Conservation (phyloP, 2,113 vertebrate species). For the Dicerorhinus sumatrensis region DNA sequence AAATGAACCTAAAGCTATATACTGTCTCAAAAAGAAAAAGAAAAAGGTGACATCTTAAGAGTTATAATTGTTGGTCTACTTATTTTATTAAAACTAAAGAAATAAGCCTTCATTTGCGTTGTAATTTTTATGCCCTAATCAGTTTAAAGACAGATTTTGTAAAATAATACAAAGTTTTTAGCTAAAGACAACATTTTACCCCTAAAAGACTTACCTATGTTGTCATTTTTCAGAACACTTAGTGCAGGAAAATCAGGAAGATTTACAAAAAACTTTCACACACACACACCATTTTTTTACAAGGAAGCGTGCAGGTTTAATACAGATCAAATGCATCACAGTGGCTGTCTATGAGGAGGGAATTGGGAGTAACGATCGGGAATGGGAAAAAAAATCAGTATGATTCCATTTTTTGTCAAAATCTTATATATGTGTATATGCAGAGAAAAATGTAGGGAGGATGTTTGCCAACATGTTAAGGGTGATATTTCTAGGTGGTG, state of each 20-base stretch:
- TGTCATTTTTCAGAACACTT: not conserved
- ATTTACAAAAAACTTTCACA: not conserved
- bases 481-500: not conserved
- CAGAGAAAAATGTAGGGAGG: not conserved
- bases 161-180: slow-evolving; percentile 1
- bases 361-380: not conserved
- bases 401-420: not conserved
- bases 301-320: not conserved
- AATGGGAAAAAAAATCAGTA: not conserved
- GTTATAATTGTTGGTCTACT: not conserved
- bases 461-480: not conserved
- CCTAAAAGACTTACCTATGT: not conserved
- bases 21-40: not conserved
- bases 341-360: not conserved
- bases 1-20: not conserved
- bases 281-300: not conserved
- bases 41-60: not conserved
- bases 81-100: slow-evolving; percentile 15
- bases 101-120: not conserved
- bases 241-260: not conserved
- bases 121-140: not conserved
- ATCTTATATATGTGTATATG: not conserved
- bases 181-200: not conserved
- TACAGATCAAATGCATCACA: not conserved
- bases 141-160: slow-evolving; percentile 13